Percentiles rank a stretch among this genome's conserved stretches.
phyloP scores from a whole-genome alignment of 2,888 invertebrate species.

The Orthonychiurus folsomi region DNA sequence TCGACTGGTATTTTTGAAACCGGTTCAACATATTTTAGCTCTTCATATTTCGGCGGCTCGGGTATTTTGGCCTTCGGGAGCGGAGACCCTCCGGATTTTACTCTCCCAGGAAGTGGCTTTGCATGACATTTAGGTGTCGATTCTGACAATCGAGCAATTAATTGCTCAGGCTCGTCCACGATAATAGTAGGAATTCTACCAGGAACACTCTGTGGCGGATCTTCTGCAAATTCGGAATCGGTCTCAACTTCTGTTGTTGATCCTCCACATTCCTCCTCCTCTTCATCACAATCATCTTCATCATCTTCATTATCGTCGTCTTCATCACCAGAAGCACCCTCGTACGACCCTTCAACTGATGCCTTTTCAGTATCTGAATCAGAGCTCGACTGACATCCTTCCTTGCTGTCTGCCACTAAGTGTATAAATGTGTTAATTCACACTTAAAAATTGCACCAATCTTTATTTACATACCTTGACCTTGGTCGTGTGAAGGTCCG shows the following conservation, averaged over 20 bases:
- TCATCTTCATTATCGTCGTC: conserved; percentile 40
- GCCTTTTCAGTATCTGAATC: conserved; percentile 39
- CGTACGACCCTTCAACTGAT: conserved; percentile 32
- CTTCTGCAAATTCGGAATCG: conserved; percentile 83
- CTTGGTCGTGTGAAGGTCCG: conserved; percentile 54
- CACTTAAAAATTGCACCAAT: background rate
- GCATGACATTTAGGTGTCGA: conserved; percentile 11
- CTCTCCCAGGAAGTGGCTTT: background rate
- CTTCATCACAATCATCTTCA: conserved; percentile 40
- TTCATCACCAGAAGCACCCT: conserved; percentile 35
- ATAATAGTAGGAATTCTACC: conserved; percentile 64
- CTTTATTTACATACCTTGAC: background rate
- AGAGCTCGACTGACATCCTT: conserved; percentile 15
- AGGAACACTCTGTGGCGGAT: conserved; percentile 51
- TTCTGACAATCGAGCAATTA: conserved; percentile 32
- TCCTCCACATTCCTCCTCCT: conserved; percentile 57
- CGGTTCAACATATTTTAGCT: conserved; percentile 26
- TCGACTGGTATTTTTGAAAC: conserved; percentile 28
- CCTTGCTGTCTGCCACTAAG: background rate
- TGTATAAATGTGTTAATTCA: background rate
- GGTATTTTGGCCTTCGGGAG: background rate
- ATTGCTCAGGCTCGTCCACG: conserved; percentile 52
- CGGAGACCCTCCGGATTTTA: background rate
- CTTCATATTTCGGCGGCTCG: conserved; percentile 10
- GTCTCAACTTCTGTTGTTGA: conserved; percentile 87